Evolutionary conservation across 2,888 invertebrate species (phyloP).

Genomic region (Stenolophus ochropezus): DNA sequence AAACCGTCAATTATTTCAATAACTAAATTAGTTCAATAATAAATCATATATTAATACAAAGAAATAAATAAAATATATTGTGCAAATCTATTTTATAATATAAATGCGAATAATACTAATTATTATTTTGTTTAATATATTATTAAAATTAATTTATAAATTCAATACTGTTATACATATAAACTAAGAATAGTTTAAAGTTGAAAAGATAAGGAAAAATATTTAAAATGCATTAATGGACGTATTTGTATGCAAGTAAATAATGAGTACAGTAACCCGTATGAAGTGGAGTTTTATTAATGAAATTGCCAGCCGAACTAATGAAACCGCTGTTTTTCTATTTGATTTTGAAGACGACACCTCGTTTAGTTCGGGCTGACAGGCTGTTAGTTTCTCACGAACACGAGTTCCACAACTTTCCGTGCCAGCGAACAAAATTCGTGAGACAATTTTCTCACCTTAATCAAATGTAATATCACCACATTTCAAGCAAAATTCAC

Average conservation of each 20-base stretch:
- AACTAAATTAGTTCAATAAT: no score
- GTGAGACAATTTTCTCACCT: slow-evolving; percentile 49
- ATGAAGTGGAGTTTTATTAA: slow-evolving; percentile 31
- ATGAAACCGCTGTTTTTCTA: slow-evolving; percentile 53
- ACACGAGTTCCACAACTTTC: slow-evolving; percentile 39
- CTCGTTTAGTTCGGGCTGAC: slow-evolving; percentile 52
- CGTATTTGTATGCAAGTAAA: neutral
- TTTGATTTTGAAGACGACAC: slow-evolving; percentile 50
- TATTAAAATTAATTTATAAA: no score
- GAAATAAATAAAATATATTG: no score
- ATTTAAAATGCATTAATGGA: neutral
- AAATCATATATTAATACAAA: no score
- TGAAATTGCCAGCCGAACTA: slow-evolving; percentile 42
- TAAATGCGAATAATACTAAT: no score
- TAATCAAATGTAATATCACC: slow-evolving; percentile 48
- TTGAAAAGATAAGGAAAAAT: no score
- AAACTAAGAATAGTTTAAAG: no score
- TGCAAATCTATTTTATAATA: no score
- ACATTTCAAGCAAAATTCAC: slow-evolving; percentile 46
- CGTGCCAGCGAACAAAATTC: slow-evolving; percentile 40
- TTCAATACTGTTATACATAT: no score
- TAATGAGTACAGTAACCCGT: neutral
- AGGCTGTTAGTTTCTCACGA: slow-evolving; percentile 53
- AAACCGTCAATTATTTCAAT: no score
- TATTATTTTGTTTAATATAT: no score